A percentile compares a stretch with the other conserved stretches of the same genome.
These are phyloP conservation scores for Patella ulyssiponensis DNA, from an alignment of 2,888 invertebrate genomes.

Conservation along the genomic window DNA sequence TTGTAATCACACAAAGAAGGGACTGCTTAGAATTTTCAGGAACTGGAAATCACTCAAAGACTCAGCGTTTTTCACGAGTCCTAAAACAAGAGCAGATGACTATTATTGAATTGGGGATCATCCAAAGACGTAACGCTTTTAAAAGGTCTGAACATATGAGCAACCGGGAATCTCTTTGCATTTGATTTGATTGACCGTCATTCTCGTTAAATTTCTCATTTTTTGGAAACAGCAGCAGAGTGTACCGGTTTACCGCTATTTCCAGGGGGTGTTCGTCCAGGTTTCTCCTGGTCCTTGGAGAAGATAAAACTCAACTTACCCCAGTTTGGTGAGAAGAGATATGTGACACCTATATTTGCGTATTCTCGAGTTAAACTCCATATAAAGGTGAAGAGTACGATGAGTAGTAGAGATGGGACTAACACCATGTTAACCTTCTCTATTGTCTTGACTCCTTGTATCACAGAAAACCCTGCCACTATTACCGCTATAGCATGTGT, in stretches of 20 bases:
- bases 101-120: not conserved
- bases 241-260: no score
- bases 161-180: no score
- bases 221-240: no score
- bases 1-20: no score
- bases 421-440: constrained; percentile 66
- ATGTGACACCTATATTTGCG: constrained; percentile 58
- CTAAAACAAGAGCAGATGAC: constrained; percentile 30
- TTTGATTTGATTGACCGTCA: no score
- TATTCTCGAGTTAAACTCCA: constrained; percentile 61
- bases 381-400: constrained; percentile 61
- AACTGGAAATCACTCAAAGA: no score
- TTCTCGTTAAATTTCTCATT: no score
- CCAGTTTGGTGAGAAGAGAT: constrained; percentile 65
- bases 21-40: no score
- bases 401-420: constrained; percentile 58
- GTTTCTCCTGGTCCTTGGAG: no score
- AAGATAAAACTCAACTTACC: constrained; percentile 40
- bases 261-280: no score
- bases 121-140: not conserved
- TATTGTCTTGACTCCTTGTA: constrained; percentile 64
- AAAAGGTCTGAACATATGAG: no score
- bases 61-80: constrained; percentile 56
- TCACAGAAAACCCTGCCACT: constrained; percentile 55
- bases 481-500: constrained; percentile 55